Base-by-base conservation (phyloP, 2,797 vertebrate species). In the Alfaro cultratus region DNA sequence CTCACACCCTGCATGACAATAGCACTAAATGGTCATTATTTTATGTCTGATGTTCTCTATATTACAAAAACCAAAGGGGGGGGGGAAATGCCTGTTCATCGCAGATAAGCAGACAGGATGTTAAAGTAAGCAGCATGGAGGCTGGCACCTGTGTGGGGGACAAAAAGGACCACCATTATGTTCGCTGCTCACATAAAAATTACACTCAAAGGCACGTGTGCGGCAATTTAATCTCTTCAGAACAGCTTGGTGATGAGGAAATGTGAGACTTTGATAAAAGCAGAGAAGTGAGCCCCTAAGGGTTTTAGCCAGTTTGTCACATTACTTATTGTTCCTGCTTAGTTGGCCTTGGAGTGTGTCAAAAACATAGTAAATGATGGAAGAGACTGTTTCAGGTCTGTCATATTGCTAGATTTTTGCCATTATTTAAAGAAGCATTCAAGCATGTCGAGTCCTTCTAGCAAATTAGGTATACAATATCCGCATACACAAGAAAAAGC, bases 331-430 rank as follows among this genome's bases (percentile, higher is more conserved):
- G 62, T 67, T 67, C 75, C 81, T 83, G 80, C 74, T 71, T 47
- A 89, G 81, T 82, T 80, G 78, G 62, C 73, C 64, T 70, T 13
- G 45, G 76, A 82, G 80, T 83, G 73, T 85, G 62, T 76, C 72
- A 81, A 82, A 87, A 85, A 87, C 43, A 51, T 26, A 83, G 62
- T 34, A 74, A 71, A 67, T 90, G 83, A 76, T 18, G 74, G 34
- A 49, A 62, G n/a, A 73, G 36, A 5, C 26, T 46, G 18, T 77
- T 64, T 41, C 43, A 64, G 82, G 68, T 84, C 72, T 84, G 74
- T 77, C 57, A 70, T 80, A 86, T 72, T 88, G 81, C 85, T 82
- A 71, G 73, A 84, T 81, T 73, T 73, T 47, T 47, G 34, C 41
- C 12, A 80, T 87, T 80, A 62, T 47, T 68, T 77, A 77, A 87